Evolutionary conservation across 2,113 vertebrate species (phyloP).

Genomic region (Megaceryle torquata): DNA sequence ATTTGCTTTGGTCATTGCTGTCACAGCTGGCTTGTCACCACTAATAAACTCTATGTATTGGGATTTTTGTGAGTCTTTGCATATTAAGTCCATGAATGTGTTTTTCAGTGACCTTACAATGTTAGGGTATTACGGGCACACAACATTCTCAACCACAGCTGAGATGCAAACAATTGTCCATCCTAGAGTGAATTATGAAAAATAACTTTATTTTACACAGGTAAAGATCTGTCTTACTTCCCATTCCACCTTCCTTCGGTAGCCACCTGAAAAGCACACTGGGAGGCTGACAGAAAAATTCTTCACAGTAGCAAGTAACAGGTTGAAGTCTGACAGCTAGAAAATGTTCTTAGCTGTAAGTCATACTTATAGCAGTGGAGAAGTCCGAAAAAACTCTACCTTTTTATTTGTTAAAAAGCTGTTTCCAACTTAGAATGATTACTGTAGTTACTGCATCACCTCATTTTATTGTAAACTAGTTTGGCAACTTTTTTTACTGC

Average conservation of each 20-base stretch:
- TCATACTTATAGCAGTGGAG: neutral
- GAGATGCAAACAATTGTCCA: neutral
- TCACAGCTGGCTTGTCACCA: neutral
- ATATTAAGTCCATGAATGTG: neutral
- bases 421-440: neutral
- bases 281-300: slow-evolving; percentile 32
- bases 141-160: neutral
- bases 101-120: neutral
- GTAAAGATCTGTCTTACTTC: neutral
- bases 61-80: neutral
- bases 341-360: neutral
- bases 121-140: neutral
- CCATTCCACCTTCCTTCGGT: neutral
- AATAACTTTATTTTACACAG: neutral
- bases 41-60: neutral
- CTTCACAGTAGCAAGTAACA: neutral
- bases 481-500: neutral
- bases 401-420: neutral
- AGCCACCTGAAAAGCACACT: neutral
- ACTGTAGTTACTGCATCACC: neutral
- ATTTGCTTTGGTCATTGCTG: neutral
- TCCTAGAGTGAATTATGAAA: neutral
- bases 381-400: neutral
- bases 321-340: slow-evolving; percentile 7
- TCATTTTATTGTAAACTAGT: neutral